These are phyloP conservation scores for Lutjanus campechanus DNA, from an alignment of 2,797 vertebrate genomes.

Conservation along the genomic window DNA sequence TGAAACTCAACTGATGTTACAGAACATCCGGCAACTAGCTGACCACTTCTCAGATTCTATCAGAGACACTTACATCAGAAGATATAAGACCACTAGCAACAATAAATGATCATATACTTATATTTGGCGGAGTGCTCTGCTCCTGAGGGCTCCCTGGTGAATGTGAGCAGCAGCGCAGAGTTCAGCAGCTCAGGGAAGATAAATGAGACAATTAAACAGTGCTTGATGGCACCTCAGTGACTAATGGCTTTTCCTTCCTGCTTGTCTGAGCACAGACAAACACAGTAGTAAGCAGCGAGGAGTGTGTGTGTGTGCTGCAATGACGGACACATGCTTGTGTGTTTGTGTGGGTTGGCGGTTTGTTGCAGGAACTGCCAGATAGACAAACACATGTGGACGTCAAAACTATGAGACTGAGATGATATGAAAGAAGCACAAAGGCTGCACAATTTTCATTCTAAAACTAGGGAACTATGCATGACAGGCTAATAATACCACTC, in stretches of 20 bases:
- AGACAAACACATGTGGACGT: conserved; percentile 16
- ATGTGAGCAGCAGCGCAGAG: conserved; percentile 29
- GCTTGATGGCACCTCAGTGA: conserved; percentile 79
- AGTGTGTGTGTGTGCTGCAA: conserved; percentile 7
- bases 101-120: conserved; percentile 43
- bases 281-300: conserved; percentile 60
- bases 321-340: conserved; percentile 27
- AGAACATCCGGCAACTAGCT: background rate
- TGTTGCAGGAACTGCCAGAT: conserved; percentile 10
- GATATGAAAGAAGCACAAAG: background rate
- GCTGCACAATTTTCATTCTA: background rate
- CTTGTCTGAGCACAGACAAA: conserved; percentile 68
- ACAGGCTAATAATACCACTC: background rate
- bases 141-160: conserved; percentile 38
- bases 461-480: background rate
- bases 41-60: conserved; percentile 25
- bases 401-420: conserved; percentile 3
- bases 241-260: conserved; percentile 78
- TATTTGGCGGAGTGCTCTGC: conserved; percentile 33
- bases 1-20: conserved; percentile 11
- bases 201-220: conserved; percentile 83
- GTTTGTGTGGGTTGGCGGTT: conserved; percentile 13
- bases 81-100: conserved; percentile 29
- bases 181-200: conserved; percentile 73
- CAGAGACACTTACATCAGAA: background rate